Evolutionary conservation across 2,797 vertebrate species (phyloP).

Genomic region (Melanotaenia trifasciata): DNA sequence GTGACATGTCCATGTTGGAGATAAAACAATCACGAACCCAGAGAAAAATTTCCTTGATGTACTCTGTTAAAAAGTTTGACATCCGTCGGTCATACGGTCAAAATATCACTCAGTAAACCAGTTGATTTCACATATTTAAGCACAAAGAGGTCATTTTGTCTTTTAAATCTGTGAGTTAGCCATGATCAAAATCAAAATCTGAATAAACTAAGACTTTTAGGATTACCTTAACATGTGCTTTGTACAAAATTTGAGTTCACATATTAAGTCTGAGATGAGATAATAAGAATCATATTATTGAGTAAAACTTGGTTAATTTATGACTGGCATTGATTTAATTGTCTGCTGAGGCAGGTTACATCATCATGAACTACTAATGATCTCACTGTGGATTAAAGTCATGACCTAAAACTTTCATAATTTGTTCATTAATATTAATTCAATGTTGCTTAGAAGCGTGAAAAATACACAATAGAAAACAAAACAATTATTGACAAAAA

Average conservation of each 20-base stretch:
- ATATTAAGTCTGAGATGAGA: neutral
- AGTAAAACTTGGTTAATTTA: too few relatives aligned
- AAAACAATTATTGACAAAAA: neutral
- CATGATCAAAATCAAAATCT: neutral
- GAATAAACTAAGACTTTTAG: neutral
- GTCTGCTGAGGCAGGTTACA: too few relatives aligned
- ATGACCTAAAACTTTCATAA: neutral
- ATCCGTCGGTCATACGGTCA: too few relatives aligned
- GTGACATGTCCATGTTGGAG: neutral
- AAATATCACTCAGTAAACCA: too few relatives aligned
- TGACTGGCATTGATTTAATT: too few relatives aligned
- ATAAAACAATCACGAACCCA: neutral
- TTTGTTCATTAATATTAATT: neutral
- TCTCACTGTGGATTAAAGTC: neutral
- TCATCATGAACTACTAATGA: neutral
- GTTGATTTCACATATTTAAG: neutral
- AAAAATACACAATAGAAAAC: neutral
- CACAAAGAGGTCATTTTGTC: neutral
- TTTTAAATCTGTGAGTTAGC: neutral
- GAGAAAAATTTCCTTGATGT: too few relatives aligned
- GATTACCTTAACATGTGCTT: neutral
- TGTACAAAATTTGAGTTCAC: too few relatives aligned
- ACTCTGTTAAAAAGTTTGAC: too few relatives aligned
- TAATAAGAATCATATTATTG: too few relatives aligned
- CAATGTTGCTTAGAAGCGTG: constrained; percentile 10